Conservation (phyloP, 2,888 invertebrate species). For the Polyommatus iphigenia region DNA sequence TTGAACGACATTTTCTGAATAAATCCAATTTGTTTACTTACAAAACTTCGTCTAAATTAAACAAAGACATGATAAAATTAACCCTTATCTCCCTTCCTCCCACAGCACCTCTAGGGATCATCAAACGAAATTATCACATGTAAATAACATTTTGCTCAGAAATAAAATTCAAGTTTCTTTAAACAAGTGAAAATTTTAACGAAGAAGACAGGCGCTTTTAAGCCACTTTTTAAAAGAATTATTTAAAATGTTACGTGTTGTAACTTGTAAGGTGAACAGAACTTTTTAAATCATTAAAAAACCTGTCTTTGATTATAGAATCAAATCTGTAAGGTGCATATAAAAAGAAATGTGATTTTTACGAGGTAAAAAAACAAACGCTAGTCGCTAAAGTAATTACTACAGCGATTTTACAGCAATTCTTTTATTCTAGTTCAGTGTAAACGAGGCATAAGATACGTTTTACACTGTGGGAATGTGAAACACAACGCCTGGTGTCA, state of each 20-base stretch:
- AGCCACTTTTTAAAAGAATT: too few species aligned
- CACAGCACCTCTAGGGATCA: neutral
- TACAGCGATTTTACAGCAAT: neutral
- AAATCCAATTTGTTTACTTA: neutral
- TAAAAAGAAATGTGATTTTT: too few species aligned
- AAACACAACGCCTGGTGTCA: neutral
- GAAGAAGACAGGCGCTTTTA: too few species aligned
- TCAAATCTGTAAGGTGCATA: too few species aligned
- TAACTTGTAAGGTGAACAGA: too few species aligned
- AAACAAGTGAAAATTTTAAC: neutral
- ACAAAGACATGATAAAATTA: conserved; percentile 13
- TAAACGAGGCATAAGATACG: neutral
- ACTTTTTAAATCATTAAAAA: too few species aligned
- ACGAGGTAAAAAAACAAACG: too few species aligned
- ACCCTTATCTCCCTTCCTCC: neutral
- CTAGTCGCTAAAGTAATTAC: too few species aligned
- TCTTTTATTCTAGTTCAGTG: neutral
- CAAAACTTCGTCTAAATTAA: neutral
- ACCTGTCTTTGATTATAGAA: too few species aligned
- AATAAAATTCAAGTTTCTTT: neutral
- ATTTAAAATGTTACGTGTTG: too few species aligned
- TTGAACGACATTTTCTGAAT: neutral
- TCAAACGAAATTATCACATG: conserved; percentile 1
- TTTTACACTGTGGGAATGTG: conserved; percentile 1
- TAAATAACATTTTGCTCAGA: neutral